phyloP scores from a whole-genome alignment of 2,888 invertebrate genomes.

The Peribatodes rhomboidaria region DNA sequence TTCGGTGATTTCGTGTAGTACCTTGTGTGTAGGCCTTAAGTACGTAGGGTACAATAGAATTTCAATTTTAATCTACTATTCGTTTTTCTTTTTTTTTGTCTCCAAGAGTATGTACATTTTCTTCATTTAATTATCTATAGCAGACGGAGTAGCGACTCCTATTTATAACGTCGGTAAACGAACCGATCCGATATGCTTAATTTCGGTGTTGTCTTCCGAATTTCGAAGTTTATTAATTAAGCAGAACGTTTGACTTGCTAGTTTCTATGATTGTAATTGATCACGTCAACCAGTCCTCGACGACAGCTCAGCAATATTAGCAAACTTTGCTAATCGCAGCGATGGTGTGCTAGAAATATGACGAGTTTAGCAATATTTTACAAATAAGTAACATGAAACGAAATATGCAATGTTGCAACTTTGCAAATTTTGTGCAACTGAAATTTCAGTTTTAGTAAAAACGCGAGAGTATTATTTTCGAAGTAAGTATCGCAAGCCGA shows the following conservation, averaged over 20 bases:
- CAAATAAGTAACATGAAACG: conserved; percentile 2
- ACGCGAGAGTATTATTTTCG: neutral
- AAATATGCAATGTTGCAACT: neutral
- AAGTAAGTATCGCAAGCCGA: neutral
- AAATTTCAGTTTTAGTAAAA: neutral
- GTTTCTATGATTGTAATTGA: conserved; percentile 8
- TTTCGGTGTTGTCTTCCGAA: conserved; percentile 2
- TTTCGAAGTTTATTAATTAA: conserved; percentile 18
- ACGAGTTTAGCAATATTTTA: too few species aligned
- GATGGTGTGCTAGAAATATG: neutral
- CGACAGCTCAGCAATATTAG: conserved; percentile 14
- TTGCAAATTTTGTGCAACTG: neutral
- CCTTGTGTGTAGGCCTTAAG: neutral
- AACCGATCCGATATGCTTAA: neutral
- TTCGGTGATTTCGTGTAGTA: too few species aligned
- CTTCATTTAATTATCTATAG: too few species aligned
- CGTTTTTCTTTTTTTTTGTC: too few species aligned
- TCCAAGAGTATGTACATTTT: too few species aligned
- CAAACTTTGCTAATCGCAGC: conserved; percentile 19
- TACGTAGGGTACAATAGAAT: neutral
- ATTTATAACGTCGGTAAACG: neutral
- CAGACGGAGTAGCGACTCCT: too few species aligned
- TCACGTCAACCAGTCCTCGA: conserved; percentile 4
- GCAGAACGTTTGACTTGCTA: conserved; percentile 1
- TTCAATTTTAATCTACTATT: neutral